Evolutionary conservation across 2,888 invertebrate species (phyloP).

Genomic region (Polyploca ridens): DNA sequence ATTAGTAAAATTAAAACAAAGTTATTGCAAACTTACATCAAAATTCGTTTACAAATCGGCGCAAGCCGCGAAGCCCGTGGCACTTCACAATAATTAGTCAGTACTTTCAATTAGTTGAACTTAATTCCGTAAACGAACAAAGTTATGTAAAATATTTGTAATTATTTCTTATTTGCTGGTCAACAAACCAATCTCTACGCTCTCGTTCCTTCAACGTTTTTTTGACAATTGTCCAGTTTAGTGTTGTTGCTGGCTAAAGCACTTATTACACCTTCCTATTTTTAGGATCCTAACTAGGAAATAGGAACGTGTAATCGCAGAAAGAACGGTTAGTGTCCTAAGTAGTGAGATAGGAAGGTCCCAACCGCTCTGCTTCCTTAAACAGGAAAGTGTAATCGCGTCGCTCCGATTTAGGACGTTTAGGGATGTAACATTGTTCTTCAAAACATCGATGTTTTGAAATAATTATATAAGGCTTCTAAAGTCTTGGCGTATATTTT

Average conservation of each 20-base stretch:
- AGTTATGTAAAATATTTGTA: not conserved
- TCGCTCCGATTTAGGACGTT: too few relatives aligned
- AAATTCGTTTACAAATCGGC: not conserved
- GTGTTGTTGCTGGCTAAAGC: not conserved
- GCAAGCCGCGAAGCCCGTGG: not conserved
- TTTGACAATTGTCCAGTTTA: not conserved
- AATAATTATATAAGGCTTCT: too few relatives aligned
- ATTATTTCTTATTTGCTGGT: not conserved
- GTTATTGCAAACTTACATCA: constrained; percentile 5
- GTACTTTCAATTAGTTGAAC: not conserved
- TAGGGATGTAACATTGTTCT: too few relatives aligned
- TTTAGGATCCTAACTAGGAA: too few relatives aligned
- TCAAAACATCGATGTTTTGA: too few relatives aligned
- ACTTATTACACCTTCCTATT: too few relatives aligned
- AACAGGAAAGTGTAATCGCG: too few relatives aligned
- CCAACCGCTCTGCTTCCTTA: too few relatives aligned
- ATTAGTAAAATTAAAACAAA: not conserved
- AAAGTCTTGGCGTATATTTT: too few relatives aligned
- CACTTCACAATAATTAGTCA: not conserved
- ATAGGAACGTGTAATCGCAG: too few relatives aligned
- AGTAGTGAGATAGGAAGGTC: too few relatives aligned
- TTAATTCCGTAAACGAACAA: not conserved
- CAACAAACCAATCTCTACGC: not conserved
- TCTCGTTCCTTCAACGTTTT: not conserved
- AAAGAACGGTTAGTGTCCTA: too few relatives aligned